Conservation (phyloP, 1,140 invertebrate species). For the Temnothorax curvispinosus region DNA sequence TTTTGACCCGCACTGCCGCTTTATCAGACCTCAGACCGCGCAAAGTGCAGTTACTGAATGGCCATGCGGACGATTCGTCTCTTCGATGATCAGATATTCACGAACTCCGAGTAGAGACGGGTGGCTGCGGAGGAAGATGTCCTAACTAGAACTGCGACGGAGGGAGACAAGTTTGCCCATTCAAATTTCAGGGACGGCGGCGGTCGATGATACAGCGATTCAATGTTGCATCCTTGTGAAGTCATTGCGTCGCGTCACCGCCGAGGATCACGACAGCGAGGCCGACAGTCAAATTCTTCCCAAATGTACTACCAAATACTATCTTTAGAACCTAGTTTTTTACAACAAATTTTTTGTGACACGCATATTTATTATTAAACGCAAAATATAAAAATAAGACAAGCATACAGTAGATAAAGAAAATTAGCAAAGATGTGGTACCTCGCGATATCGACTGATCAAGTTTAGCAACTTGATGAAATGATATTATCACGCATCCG, state of each 20-base stretch:
- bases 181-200: constrained; percentile 66
- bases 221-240: constrained; percentile 47
- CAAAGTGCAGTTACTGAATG: constrained; percentile 63
- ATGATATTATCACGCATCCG: not conserved
- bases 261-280: constrained; percentile 4
- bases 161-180: constrained; percentile 64
- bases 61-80: constrained; percentile 53
- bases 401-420: not conserved
- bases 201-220: constrained; percentile 65
- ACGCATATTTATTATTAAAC: not conserved
- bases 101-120: constrained; percentile 63
- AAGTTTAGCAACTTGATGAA: not conserved
- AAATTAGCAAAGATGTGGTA: not conserved
- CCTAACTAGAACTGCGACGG: constrained; percentile 56
- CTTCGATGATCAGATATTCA: constrained; percentile 71
- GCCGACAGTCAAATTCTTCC: constrained; percentile 36
- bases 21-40: constrained; percentile 61
- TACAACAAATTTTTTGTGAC: not conserved
- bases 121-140: constrained; percentile 3
- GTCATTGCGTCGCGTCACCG: constrained; percentile 52
- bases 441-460: not conserved
- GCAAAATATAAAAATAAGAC: not conserved
- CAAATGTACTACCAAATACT: not conserved
- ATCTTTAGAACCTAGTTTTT: not conserved
- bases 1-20: constrained; percentile 38